A percentile compares a stretch with the other conserved stretches of the same genome.
These are phyloP conservation scores for Mizuhopecten yessoensis DNA, from an alignment of 1,140 invertebrate species.

Conservation along the genomic window DNA sequence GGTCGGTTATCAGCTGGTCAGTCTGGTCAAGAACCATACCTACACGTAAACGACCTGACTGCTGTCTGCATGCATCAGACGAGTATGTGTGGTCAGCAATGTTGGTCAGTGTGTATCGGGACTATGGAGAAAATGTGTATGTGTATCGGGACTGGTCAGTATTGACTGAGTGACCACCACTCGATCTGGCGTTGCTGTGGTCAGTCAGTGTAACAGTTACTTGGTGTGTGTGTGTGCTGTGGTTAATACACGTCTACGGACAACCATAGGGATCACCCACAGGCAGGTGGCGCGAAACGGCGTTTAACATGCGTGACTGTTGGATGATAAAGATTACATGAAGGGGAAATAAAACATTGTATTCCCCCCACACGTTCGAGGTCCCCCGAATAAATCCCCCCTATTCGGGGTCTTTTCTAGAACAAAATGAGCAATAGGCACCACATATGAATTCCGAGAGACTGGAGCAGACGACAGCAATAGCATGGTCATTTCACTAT, in stretches of 20 bases:
- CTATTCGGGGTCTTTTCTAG: too few species aligned
- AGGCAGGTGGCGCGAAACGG: too few species aligned
- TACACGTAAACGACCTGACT: neutral
- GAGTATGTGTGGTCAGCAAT: neutral
- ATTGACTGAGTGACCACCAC: neutral
- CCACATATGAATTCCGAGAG: too few species aligned
- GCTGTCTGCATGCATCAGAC: neutral
- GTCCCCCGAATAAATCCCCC: too few species aligned
- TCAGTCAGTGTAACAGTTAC: neutral
- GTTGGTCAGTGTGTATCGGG: neutral
- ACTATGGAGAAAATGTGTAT: neutral
- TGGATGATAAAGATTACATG: too few species aligned
- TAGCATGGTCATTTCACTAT: too few species aligned
- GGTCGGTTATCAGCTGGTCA: neutral
- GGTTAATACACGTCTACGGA: neutral
- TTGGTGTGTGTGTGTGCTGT: neutral
- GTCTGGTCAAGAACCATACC: neutral
- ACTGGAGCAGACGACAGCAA: too few species aligned
- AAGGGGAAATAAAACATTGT: too few species aligned
- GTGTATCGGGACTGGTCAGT: neutral
- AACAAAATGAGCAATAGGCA: too few species aligned
- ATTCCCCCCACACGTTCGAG: too few species aligned
- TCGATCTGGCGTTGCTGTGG: conserved; percentile 8
- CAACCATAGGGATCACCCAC: neutral
- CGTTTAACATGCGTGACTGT: too few species aligned